Evolutionary conservation across 2,888 invertebrate species (phyloP), one percentile per base, ranked within the genome.

Genomic region (Anarsia innoxiella): DNA sequence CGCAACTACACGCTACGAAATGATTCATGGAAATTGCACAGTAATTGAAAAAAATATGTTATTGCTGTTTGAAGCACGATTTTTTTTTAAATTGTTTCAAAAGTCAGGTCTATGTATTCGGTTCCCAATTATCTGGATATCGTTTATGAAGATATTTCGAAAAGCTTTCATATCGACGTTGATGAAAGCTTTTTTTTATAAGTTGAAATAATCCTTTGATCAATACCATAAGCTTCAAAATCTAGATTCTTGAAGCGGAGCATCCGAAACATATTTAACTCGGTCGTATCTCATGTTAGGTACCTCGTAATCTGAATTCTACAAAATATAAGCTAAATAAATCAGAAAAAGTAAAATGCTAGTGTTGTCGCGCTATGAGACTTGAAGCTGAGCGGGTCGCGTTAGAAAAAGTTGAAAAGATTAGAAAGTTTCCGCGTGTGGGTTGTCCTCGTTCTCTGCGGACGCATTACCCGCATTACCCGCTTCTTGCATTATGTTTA

Each of bases 1-100:
- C 10, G 14, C 23, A 23, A 66, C 66, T 71, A 69, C 56, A 48
- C 61, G 67, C 65, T 56, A 66, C 66, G 64, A 71, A 67, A 73
- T 79, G 78, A 80, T 77, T 76, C 77, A 80, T 78, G 75, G 69
- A 74, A 74, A 78, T 80, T 78, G 80, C 71, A 67, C 59, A 54
- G 78, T 78, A 79, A 80, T 80, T 79, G 78, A 77, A 80, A 79
- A 78, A 79, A 77, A 80, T 75, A 79, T 77, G 72, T 76, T 78
- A 77, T 79, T 73, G 73, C 74, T 62, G 59, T 72, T 74, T 78
- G 79, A 78, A 70, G 73, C 68, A 57, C 53, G 62, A 55, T 59
- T 60, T 60, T 56, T 58, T 56, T 71, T 67, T 71, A 51, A 51
- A 58, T 60, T 54, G 50, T 53, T 56, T 57, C 57, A 40, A 36